Evolutionary conservation across 1,140 invertebrate genomes (phyloP), one percentile per base, ranked within the genome.

Genomic region (Ceratosolen fusciceps): DNA sequence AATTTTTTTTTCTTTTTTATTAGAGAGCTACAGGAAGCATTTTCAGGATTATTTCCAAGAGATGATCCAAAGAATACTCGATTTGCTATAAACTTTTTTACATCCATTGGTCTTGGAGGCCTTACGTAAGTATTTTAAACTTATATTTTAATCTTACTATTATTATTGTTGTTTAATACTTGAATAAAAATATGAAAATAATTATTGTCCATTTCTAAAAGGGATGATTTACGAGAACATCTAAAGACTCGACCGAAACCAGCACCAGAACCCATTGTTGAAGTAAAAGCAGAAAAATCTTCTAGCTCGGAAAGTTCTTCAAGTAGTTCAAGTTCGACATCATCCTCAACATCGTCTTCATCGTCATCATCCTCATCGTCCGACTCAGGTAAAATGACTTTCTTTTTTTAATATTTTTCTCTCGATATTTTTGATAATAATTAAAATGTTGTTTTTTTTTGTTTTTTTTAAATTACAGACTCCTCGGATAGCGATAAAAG

Each of bases 61-160:
- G 97, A 99, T 88, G 96, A 99, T 91, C 98, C 98, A 0, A 95
- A 96, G 86, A 98, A 99, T 88, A 99, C 98, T 0, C 91, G 98
- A 85, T 99, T 99, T 91, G 96, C 98, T 0, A 99, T 99, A 65
- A 99, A 99, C 87, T 99, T 99, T 90, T 99, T 99, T 87, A 99
- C 98, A 0, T 97, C 98, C 0, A 99, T 99, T 88, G 98, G 98
- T 83, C 91, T 99, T 26, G 98, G 98, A 76, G 98, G 98, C 0
- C 90, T 99, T 0, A 99, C 98, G 91, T 93, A 90, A 92, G 92
- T 91, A 81, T 68, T 2, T 29, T 74, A 34, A 52, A 31, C 26
- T 71, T 70, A 70, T 52, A 49, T 82, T 74, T 79, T 60, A 56
- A 73, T 47, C 7, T 26, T 43, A n/a, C 74, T 31, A 52, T 81